Conservation (phyloP, 2,888 invertebrate species). For the Cylindroiulus punctatus region DNA sequence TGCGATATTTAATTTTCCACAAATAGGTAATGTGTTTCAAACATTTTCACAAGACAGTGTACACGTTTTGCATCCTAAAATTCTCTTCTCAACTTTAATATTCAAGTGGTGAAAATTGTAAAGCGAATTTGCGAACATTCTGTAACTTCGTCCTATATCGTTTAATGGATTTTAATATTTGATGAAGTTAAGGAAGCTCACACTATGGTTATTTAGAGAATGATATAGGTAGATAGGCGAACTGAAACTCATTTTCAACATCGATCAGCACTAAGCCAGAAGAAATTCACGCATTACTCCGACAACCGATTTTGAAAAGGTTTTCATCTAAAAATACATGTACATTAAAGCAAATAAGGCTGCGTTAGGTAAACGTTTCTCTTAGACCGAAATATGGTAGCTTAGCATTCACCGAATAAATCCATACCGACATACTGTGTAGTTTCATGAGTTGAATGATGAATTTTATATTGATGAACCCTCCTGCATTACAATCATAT, state of each 20-base stretch:
- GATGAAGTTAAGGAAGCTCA: neutral
- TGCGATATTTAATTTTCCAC: too few species aligned
- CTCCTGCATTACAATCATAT: too few species aligned
- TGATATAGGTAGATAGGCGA: neutral
- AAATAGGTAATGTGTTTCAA: too few species aligned
- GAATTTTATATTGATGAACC: neutral
- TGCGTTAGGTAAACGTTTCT: neutral
- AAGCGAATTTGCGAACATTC: too few species aligned
- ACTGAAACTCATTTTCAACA: neutral
- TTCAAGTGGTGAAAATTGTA: too few species aligned
- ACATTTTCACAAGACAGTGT: too few species aligned
- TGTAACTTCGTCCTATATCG: neutral
- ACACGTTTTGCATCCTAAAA: too few species aligned
- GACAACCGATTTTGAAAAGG: neutral
- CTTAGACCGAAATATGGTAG: neutral
- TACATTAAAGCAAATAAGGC: neutral
- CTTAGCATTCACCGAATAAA: neutral
- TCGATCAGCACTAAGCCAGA: constrained; percentile 7
- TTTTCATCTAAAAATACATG: neutral
- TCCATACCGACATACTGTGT: neutral
- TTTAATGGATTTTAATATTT: neutral
- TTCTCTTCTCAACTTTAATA: too few species aligned
- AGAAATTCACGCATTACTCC: neutral
- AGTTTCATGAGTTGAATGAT: neutral
- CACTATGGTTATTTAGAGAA: neutral